Conservation (phyloP, 2,113 vertebrate species). For the Cephalopholis sonnerati region DNA sequence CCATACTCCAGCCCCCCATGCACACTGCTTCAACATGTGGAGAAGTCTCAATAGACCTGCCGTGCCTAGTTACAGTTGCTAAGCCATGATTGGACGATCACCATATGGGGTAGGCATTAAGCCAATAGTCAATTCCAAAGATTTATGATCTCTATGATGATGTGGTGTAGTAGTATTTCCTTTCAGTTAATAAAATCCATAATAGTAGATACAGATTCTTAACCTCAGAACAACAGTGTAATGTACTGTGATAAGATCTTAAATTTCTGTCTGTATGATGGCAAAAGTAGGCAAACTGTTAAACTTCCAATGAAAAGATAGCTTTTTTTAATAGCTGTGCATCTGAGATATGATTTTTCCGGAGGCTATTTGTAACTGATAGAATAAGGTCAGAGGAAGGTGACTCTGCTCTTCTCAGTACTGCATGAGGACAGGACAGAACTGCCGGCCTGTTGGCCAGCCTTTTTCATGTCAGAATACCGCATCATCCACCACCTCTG, state of each 20-base stretch:
- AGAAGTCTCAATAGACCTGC: background rate
- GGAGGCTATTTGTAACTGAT: constrained; percentile 28
- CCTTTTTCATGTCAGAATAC: constrained; percentile 14
- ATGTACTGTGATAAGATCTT: background rate
- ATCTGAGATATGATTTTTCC: background rate
- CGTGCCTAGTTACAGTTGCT: no score
- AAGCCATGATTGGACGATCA: background rate
- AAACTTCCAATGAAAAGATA: background rate
- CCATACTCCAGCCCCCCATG: no score
- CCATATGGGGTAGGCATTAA: background rate
- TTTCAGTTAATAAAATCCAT: background rate
- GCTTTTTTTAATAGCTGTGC: background rate
- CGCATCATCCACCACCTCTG: constrained; percentile 6
- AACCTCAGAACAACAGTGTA: background rate
- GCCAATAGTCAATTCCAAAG: background rate
- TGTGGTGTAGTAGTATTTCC: background rate
- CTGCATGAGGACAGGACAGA: constrained; percentile 7
- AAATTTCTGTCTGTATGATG: background rate
- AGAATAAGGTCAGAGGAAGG: constrained; percentile 52
- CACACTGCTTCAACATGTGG: background rate
- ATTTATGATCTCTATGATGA: background rate
- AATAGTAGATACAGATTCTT: background rate
- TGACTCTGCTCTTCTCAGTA: constrained; percentile 18
- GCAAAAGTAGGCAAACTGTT: background rate
- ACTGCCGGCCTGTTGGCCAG: background rate